Percentiles rank a stretch among this genome's conserved stretches.
Evolutionary conservation across 1,140 invertebrate genomes (phyloP).

Genomic region (Nephila pilipes): DNA sequence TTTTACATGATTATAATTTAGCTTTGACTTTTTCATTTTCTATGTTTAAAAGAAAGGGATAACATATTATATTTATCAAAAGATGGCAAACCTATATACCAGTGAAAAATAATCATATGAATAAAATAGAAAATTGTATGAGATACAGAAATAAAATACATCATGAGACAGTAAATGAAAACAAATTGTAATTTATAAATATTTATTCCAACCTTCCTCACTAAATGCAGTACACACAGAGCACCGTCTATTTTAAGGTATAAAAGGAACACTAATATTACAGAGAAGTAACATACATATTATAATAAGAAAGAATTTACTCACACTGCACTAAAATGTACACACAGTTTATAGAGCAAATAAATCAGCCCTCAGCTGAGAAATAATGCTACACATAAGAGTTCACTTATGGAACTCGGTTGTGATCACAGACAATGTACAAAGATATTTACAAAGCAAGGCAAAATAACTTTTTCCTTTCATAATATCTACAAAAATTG

Average conservation of each 20-base stretch:
- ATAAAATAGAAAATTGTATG: too few relatives aligned
- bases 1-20: too few relatives aligned
- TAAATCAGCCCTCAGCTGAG: neutral
- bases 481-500: slow-evolving; percentile 34
- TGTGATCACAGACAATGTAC: slow-evolving; percentile 38
- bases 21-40: too few relatives aligned
- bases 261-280: slow-evolving; percentile 41
- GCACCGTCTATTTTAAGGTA: slow-evolving; percentile 15
- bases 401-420: neutral
- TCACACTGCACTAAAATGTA: neutral
- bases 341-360: neutral
- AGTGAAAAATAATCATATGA: too few relatives aligned
- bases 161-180: neutral
- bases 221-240: slow-evolving; percentile 36
- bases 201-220: slow-evolving; percentile 28
- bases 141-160: neutral
- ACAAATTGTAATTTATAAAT: slow-evolving; percentile 3
- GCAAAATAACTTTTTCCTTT: neutral
- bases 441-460: slow-evolving; percentile 31
- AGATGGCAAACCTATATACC: too few relatives aligned
- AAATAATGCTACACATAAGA: neutral
- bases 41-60: too few relatives aligned
- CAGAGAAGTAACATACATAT: neutral
- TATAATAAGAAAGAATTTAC: neutral
- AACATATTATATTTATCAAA: too few relatives aligned